Evolutionary conservation across 2,113 vertebrate species (phyloP), one percentile per base, ranked within the genome.

Genomic region (Onychorhynchus coronatus): DNA sequence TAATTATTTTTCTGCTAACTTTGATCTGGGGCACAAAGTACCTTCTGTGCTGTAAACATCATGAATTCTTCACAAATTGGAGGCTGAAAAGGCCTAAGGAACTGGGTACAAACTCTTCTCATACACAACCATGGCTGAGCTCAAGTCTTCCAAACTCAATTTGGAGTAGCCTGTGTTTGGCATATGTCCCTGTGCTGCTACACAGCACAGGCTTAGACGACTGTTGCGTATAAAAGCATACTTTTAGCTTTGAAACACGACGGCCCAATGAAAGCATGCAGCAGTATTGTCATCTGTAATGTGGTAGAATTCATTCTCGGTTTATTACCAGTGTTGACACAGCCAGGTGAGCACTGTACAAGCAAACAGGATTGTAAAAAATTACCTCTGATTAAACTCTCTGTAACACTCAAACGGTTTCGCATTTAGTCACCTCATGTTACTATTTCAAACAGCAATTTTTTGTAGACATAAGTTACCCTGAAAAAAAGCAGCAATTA

Each of bases 401-500:
- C 92, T 77, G 92, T 92, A 97, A 97, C 97, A 97, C 97, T 97
- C 63, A 74, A 37, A 95, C 74, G 1, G 56, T 88, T 97, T 97
- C 97, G 95, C 94, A 81, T 94, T 97, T 97, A 97, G 96, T 97
- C 97, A 97, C 97, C 98, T 98, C 93, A 97, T 97, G 95, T 98
- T 97, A 98, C 97, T 97, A 97, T 97, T 98, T 97, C 96, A 97
- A 97, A 98, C 95, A 98, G 96, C 95, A 97, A 93, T 84, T 95
- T 97, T 94, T 91, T 96, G 93, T 97, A 96, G 96, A 98, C 96
- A 96, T 98, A 98, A 98, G 95, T 98, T 97, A 98, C 98, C 98
- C 98, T 98, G 98, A 98, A 98, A 98, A 96, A 98, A 98, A 98
- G 98, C 98, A 98, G 98, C 98, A 98, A 98, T 98, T 98, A 98